Base-by-base conservation (phyloP, 1,140 invertebrate species). In the Caenorhabditis latens region DNA sequence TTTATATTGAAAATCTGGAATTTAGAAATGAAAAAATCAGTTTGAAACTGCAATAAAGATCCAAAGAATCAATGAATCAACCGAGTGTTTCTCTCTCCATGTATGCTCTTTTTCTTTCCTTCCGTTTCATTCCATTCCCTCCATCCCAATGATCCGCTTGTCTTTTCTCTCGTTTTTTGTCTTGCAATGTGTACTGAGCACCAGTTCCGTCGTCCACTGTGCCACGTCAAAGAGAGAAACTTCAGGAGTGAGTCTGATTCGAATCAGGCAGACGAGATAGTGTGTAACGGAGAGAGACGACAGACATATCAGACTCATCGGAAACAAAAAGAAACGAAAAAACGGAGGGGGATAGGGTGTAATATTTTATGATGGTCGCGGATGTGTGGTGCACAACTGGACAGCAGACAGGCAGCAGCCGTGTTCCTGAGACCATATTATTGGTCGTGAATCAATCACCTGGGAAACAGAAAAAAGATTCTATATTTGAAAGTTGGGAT, bases 141-240 rank as follows among this genome's bases (percentile, higher is more conserved):
- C 13, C 2, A 19, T 43, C 65, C 40, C 16, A 71, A 71, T 71
- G 65, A 79, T 50, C 46, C 71, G 61, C 61, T 63, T 63, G 24
- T 9, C 61, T 58, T 50, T 46, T 79, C 46, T 79, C 71, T 67
- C 24, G 11, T 40, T 79, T 24, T 50, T 50, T 50, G 43, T 14
- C n/a, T 21, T 16, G 65, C 71, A 79, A 79, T 79, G 71, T 79
- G 71, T 79, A 46, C 71, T 79, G 71, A 79, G 71, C 71, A 79
- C 71, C 43, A 50, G 46, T 79, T 79, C 71, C 46, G 43, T 50
- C n/a, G 71, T 32, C 71, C 46, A 50, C n/a, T 50, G 32, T 32
- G 43, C 71, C 71, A 79, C 71, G 71, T 79, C 71, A 79, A 21
- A 50, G n/a, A 50, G 32, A 32, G 32, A 32, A 32, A n/a, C 71